These are phyloP conservation scores for Hyperoodon ampullatus DNA, from an alignment of 2,113 vertebrate species.

Conservation along the genomic window DNA sequence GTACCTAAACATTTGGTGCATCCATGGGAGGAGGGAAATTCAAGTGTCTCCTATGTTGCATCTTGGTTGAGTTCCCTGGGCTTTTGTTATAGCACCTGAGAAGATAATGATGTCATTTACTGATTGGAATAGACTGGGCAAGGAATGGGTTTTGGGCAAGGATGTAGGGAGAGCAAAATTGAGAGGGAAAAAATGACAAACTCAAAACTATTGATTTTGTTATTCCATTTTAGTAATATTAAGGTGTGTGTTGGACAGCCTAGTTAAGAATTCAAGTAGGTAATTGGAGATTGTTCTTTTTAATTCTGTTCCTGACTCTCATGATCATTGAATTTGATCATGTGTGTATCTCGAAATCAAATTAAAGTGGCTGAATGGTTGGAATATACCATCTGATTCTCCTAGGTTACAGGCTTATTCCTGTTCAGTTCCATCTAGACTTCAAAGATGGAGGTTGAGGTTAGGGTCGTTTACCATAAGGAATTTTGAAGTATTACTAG, in stretches of 20 bases:
- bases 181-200: background rate
- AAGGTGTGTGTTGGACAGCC: background rate
- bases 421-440: background rate
- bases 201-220: background rate
- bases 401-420: background rate
- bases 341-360: background rate
- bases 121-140: background rate
- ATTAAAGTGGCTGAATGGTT: background rate
- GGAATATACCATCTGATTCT: background rate
- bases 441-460: background rate
- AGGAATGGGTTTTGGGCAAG: background rate
- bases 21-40: background rate
- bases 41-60: background rate
- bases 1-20: background rate
- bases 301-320: background rate
- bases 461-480: background rate
- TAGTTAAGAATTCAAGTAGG: background rate
- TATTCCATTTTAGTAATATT: background rate
- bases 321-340: background rate
- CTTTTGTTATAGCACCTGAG: background rate
- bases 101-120: background rate
- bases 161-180: background rate
- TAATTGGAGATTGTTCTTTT: background rate
- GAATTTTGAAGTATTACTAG: background rate
- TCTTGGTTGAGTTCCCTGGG: background rate